These are phyloP conservation scores for Tamias sibiricus DNA, from an alignment of 2,113 vertebrate species.

Conservation along the genomic window DNA sequence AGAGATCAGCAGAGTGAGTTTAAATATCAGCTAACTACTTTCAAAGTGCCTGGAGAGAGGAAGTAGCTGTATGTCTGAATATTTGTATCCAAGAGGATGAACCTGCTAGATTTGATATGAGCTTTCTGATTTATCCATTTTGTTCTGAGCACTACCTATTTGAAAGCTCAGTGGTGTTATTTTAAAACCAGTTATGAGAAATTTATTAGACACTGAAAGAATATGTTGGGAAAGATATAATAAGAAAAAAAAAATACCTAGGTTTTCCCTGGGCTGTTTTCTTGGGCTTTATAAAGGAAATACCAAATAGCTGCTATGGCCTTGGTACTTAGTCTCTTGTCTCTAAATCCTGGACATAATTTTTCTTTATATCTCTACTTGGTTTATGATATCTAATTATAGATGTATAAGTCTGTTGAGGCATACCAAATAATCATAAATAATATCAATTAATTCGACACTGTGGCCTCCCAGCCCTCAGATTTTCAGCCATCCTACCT, in stretches of 20 bases:
- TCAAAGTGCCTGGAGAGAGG: background rate
- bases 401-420: background rate
- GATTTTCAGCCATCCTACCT: background rate
- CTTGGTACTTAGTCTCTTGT: background rate
- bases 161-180: background rate
- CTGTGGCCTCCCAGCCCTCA: background rate
- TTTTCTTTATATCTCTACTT: background rate
- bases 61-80: background rate
- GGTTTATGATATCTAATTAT: background rate
- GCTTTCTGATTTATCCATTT: conserved; percentile 24
- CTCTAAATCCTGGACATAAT: background rate
- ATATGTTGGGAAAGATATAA: background rate
- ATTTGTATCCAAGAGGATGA: conserved; percentile 13
- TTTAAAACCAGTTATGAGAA: conserved; percentile 22
- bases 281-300: background rate
- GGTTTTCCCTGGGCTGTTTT: background rate
- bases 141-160: background rate
- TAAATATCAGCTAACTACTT: background rate
- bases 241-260: background rate
- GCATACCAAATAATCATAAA: background rate
- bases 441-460: background rate
- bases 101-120: background rate
- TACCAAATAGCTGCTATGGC: background rate
- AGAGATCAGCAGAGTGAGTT: background rate
- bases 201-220: conserved; percentile 15